A percentile compares a stretch with the other conserved stretches of the same genome.
These are phyloP conservation scores for Pangasius sanitwongsei DNA, from an alignment of 2,797 vertebrate species.

Conservation along the genomic window DNA sequence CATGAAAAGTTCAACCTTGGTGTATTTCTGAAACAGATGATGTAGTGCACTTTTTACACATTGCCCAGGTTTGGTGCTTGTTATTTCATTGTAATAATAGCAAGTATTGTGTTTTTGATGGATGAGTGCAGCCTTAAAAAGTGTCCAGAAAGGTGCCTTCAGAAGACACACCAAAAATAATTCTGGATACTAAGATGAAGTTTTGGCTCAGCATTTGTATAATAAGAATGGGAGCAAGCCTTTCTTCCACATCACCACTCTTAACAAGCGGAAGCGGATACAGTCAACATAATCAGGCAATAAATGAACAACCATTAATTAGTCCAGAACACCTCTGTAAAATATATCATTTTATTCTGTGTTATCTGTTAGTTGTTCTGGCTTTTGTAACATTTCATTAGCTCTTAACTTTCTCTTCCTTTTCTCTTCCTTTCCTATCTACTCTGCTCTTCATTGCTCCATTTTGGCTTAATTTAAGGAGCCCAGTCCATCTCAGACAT, in stretches of 20 bases:
- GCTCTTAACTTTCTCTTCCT: not conserved
- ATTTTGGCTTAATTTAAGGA: conserved; percentile 10
- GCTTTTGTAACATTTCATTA: not conserved
- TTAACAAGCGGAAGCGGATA: not conserved
- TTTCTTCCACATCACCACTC: not conserved
- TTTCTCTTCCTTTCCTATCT: conserved; percentile 9
- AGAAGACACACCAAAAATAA: conserved; percentile 1
- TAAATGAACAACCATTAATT: not conserved
- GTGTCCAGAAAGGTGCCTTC: not conserved
- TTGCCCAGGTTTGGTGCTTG: not conserved
- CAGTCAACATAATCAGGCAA: not conserved
- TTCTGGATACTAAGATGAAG: not conserved
- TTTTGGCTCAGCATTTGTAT: not conserved
- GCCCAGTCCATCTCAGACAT: conserved; percentile 13
- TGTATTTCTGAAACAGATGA: not conserved
- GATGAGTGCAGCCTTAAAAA: not conserved
- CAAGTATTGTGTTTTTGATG: not conserved
- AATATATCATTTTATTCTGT: not conserved
- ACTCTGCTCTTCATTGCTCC: not conserved
- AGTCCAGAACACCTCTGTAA: not conserved
- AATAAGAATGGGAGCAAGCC: not conserved
- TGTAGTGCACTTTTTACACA: not conserved
- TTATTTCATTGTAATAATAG: not conserved
- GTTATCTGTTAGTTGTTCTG: not conserved
- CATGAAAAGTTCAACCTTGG: not conserved